phyloP scores from a whole-genome alignment of 2,113 vertebrate genomes.

The Lasiurus cinereus region DNA sequence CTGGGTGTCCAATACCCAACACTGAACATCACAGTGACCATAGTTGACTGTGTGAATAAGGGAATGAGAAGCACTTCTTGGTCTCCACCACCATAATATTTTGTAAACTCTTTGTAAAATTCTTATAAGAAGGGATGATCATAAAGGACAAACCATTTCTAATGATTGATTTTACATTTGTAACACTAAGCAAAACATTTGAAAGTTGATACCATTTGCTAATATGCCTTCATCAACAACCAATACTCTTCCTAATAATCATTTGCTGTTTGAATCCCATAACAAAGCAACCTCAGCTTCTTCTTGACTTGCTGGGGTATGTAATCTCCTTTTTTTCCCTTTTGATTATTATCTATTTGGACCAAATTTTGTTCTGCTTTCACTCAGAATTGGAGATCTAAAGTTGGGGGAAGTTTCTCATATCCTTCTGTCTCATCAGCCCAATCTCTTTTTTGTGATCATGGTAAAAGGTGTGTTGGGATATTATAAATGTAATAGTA shows the following conservation, averaged over 20 bases:
- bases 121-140: conserved; percentile 60
- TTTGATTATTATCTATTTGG: neutral
- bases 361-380: conserved; percentile 43
- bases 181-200: conserved; percentile 83
- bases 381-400: conserved; percentile 26
- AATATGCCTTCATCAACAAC: conserved; percentile 81
- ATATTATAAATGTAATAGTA: too few species aligned
- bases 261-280: conserved; percentile 47
- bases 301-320: neutral
- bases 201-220: conserved; percentile 83
- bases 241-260: conserved; percentile 82
- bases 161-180: conserved; percentile 86
- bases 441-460: neutral
- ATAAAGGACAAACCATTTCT: conserved; percentile 73
- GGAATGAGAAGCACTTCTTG: neutral
- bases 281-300: conserved; percentile 66
- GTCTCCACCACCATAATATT: conserved; percentile 50
- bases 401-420: neutral
- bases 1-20: neutral
- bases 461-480: neutral
- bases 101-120: conserved; percentile 73
- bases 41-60: conserved; percentile 44
- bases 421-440: neutral
- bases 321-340: neutral
- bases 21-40: neutral